phyloP scores from a whole-genome alignment of 1,140 invertebrate genomes.

The Brachionus rotundiformis region DNA sequence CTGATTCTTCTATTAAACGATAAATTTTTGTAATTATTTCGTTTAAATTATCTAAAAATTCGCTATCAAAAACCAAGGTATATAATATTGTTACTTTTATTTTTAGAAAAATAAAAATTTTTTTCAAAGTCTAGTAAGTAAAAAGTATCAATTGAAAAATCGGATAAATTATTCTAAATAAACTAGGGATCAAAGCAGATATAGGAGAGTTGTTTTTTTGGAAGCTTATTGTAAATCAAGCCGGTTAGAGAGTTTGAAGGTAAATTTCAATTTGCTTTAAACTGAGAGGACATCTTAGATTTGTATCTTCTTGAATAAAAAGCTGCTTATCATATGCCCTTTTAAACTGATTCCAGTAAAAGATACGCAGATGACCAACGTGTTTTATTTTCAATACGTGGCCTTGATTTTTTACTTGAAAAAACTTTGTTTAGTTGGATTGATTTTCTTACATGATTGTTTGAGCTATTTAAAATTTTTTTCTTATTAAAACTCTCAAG shows the following conservation, averaged over 20 bases:
- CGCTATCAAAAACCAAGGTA: neutral
- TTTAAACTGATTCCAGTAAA: neutral
- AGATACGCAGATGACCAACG: neutral
- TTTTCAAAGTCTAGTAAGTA: neutral
- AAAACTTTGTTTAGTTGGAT: neutral
- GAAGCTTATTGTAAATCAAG: neutral
- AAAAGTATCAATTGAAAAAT: neutral
- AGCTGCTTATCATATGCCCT: neutral
- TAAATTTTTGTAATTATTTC: neutral
- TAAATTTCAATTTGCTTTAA: conserved; percentile 1
- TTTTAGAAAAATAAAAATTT: neutral
- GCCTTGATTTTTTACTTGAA: neutral
- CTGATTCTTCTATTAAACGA: neutral
- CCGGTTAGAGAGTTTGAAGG: neutral
- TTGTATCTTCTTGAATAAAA: neutral
- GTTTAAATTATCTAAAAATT: neutral
- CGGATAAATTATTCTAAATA: too few relatives aligned
- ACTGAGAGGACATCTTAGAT: neutral
- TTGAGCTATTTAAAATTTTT: neutral
- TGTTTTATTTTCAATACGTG: neutral
- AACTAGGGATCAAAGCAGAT: too few relatives aligned
- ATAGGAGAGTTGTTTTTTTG: too few relatives aligned
- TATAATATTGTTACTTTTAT: neutral
- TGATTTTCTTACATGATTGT: neutral
- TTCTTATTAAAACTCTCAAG: too few relatives aligned